Base-by-base conservation (phyloP, 2,888 invertebrate species). In the Drosophila longiperda region DNA sequence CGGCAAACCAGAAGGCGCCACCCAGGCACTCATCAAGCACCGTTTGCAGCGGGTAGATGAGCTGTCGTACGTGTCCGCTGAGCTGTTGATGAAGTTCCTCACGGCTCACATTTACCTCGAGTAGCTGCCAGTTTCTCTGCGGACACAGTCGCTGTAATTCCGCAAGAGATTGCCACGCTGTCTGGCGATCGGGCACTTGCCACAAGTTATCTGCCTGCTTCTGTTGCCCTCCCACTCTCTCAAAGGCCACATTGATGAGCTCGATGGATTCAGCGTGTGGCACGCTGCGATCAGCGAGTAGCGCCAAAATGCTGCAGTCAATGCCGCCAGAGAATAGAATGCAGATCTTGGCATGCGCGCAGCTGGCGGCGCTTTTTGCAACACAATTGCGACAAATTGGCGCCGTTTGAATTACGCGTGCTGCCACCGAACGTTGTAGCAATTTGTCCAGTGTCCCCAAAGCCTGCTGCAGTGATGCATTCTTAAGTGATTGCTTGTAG, bases 21-120 rank as follows among this genome's bases (percentile, higher is more conserved):
- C 99, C 99, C 59, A 99, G 94, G 90, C 98, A 98, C 92, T 99
- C 99, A 94, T 99, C 99, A 55, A 99, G 93, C 68, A 99, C 96
- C 1, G 98, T 97, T 80, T 95, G 94, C 62, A 97, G 94, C 0
- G 99, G 99, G 93, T 96, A 95, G 52, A 99, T 95, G 70, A 99
- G 94, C 92, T 97, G 95, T 40, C 95, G 94, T 78, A 98, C 96
- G 73, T 92, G 93, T 3, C 92, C 89, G 4, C 93, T 91, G 82
- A 97, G 94, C 82, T 93, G 92, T 57, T 92, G 83, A 73, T 95
- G 92, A 52, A 98, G 93, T 92, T 97, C 96, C 36, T 94, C 92
- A 83, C 94, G 94, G 0, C 95, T 93, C 2, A 98, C 94, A 94
- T 98, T 95, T 17, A 98, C 94, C 94, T 97, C 95, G 58, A 96